Percentiles rank a stretch among this genome's conserved stretches.
Conservation (phyloP, 2,888 invertebrate genomes). For the Pammene aurita region DNA sequence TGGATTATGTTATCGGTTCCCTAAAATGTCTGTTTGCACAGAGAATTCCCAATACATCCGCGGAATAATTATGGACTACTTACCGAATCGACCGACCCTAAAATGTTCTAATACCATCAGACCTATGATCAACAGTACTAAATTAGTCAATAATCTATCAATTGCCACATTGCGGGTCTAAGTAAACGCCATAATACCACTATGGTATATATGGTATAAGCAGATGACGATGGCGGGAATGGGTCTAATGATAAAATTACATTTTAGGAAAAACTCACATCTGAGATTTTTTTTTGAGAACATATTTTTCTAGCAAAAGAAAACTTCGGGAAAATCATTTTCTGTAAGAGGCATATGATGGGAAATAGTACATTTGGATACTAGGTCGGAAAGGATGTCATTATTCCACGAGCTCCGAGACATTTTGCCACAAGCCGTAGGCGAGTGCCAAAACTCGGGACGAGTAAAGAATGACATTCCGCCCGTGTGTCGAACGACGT, state of each 20-base stretch:
- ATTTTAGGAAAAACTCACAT: neutral
- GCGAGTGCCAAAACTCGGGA: no score
- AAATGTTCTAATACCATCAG: neutral
- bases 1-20: neutral
- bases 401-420: no score
- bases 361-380: no score
- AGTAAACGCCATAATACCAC: neutral
- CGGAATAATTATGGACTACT: neutral
- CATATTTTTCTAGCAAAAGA: neutral
- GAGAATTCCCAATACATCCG: neutral
- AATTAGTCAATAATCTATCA: neutral
- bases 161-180: neutral
- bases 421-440: no score
- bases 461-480: no score
- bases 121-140: neutral
- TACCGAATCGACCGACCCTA: neutral
- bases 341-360: neutral
- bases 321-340: neutral
- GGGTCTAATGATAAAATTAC: neutral
- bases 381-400: no score
- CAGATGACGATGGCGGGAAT: neutral
- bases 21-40: neutral
- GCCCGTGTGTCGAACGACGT: no score
- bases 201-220: neutral
- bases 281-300: neutral